phyloP scores from a whole-genome alignment of 2,797 vertebrate genomes.

The Podargus strigoides region DNA sequence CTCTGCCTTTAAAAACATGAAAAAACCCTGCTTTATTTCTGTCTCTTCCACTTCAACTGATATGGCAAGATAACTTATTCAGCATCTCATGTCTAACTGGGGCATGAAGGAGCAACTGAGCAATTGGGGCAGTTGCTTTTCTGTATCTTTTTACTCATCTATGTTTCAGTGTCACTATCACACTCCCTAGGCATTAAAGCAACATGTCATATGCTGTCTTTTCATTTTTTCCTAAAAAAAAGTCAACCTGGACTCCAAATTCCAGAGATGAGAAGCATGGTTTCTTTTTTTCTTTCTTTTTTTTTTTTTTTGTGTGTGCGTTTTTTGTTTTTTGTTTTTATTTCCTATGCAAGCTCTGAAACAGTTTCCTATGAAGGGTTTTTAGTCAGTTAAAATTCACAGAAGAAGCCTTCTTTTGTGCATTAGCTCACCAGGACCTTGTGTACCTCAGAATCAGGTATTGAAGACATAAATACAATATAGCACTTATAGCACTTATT shows the following conservation, averaged over 20 bases:
- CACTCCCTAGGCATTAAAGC: not conserved
- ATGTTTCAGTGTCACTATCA: not conserved
- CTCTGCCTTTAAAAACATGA: not conserved
- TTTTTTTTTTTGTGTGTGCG: not conserved
- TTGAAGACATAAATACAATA: not conserved
- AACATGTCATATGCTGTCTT: not conserved
- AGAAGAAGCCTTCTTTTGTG: no score
- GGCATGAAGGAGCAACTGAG: not conserved
- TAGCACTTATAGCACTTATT: not conserved
- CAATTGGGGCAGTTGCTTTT: not conserved
- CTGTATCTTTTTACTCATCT: not conserved
- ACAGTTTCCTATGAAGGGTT: not conserved
- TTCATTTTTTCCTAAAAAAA: not conserved
- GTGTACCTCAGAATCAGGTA: not conserved
- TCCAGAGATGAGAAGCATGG: not conserved
- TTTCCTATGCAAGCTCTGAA: not conserved
- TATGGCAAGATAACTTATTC: not conserved
- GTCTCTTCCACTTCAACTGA: not conserved
- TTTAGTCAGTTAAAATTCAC: not conserved
- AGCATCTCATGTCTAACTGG: not conserved
- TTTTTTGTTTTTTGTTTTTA: not conserved
- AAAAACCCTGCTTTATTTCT: not conserved
- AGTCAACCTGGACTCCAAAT: not conserved
- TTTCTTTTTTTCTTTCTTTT: no score
- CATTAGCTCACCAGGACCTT: not conserved